A percentile compares a stretch with the other conserved stretches of the same genome.
phyloP scores from a whole-genome alignment of 2,888 invertebrate species.

The Celastrina argiolus region DNA sequence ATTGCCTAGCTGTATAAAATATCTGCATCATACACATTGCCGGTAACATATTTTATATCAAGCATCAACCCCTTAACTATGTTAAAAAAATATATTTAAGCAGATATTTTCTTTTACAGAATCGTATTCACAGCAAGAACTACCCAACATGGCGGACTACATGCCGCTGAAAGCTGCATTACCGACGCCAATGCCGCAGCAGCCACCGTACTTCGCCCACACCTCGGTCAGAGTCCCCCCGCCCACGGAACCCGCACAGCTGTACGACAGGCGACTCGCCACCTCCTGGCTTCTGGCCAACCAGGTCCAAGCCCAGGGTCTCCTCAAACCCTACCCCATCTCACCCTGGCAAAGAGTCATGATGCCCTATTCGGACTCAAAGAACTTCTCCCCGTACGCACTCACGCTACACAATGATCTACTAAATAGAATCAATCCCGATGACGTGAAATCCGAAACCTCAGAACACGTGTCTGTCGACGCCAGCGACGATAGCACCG shows the following conservation, averaged over 20 bases:
- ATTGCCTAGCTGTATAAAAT: too few species aligned
- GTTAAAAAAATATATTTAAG: neutral
- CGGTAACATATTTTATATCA: too few species aligned
- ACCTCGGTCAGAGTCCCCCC: slow-evolving; percentile 63
- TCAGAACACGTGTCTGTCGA: slow-evolving; percentile 73
- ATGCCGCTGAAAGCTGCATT: slow-evolving; percentile 62
- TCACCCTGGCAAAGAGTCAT: slow-evolving; percentile 79
- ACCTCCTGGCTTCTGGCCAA: slow-evolving; percentile 77
- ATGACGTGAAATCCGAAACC: slow-evolving; percentile 64
- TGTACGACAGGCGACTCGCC: slow-evolving; percentile 71
- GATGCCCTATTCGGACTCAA: slow-evolving; percentile 70
- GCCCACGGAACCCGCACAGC: slow-evolving; percentile 49
- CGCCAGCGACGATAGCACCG: slow-evolving; percentile 80
- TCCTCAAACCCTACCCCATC: slow-evolving; percentile 71
- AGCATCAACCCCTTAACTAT: too few species aligned
- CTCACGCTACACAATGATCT: slow-evolving; percentile 59
- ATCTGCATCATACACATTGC: too few species aligned
- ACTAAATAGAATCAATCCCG: slow-evolving; percentile 56
- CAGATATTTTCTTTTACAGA: slow-evolving; percentile 51
- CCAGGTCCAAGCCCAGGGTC: slow-evolving; percentile 68
- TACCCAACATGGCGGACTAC: slow-evolving; percentile 67
- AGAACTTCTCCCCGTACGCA: slow-evolving; percentile 63
- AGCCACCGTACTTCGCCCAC: slow-evolving; percentile 64
- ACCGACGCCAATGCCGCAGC: slow-evolving; percentile 50
- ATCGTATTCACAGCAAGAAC: slow-evolving; percentile 55